These are phyloP conservation scores for Penelope pileata DNA, from an alignment of 2,113 vertebrate species.

Conservation along the genomic window DNA sequence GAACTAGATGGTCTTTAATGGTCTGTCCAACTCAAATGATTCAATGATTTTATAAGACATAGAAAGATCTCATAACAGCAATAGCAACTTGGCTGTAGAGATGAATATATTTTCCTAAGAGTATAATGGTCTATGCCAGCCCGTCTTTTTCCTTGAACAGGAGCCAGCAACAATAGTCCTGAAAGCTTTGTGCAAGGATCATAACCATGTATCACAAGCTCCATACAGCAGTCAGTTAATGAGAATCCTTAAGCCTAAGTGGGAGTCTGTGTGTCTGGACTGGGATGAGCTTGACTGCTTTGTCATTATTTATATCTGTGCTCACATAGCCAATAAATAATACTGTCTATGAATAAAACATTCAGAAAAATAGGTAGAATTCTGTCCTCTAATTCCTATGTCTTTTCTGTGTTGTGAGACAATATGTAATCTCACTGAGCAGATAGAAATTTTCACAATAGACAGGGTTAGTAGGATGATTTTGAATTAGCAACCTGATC, in stretches of 20 bases:
- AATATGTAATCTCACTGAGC: rapidly evolving
- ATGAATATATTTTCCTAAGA: neutral
- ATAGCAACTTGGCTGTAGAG: neutral
- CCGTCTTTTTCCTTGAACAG: neutral
- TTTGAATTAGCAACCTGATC: neutral
- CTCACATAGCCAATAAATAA: neutral
- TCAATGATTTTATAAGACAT: neutral
- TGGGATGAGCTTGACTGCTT: neutral
- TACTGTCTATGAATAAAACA: neutral
- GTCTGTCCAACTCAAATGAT: no score
- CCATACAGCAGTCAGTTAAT: neutral
- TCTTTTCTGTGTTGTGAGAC: neutral
- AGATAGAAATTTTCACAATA: neutral
- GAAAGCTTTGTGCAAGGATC: neutral
- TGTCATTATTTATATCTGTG: neutral
- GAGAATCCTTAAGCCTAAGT: neutral
- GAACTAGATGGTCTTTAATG: no score
- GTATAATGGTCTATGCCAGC: neutral
- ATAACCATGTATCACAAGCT: neutral
- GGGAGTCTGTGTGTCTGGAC: neutral
- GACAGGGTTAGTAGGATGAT: neutral
- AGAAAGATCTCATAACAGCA: neutral
- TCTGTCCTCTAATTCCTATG: neutral
- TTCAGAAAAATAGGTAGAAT: neutral
- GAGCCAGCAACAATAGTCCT: neutral